Percentiles rank a stretch among this genome's conserved stretches.
Evolutionary conservation across 2,888 invertebrate species (phyloP).

Genomic region (Aporophyla lueneburgensis): DNA sequence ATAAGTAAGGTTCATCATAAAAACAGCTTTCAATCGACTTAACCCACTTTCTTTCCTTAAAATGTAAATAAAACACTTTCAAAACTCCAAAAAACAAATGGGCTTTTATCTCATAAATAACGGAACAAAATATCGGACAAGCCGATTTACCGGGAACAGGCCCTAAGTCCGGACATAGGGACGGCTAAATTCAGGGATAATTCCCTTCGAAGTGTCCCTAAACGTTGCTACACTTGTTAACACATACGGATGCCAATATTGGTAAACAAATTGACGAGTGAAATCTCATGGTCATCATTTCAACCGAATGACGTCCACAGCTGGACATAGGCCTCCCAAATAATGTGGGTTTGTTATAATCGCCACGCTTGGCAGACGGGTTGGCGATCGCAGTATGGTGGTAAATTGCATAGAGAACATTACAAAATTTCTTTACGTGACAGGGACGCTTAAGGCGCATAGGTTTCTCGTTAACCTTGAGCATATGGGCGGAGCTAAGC

Average conservation of each 20-base stretch:
- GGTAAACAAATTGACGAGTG: background rate
- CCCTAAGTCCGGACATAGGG: conserved; percentile 9
- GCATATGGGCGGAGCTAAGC: no score
- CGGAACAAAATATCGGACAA: conserved; percentile 40
- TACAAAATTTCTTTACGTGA: no score
- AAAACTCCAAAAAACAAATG: conserved; percentile 38
- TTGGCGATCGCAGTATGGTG: no score
- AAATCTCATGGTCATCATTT: background rate
- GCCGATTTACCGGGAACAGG: conserved; percentile 30
- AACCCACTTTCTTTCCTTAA: conserved; percentile 18
- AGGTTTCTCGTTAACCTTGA: no score
- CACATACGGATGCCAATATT: conserved; percentile 1
- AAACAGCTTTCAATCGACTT: conserved; percentile 36
- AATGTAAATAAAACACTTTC: conserved; percentile 32
- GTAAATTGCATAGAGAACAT: no score
- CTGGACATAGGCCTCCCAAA: no score
- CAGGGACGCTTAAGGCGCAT: no score
- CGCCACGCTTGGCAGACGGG: no score
- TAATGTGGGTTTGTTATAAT: no score
- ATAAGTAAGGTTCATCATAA: conserved; percentile 33
- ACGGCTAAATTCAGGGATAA: conserved; percentile 36
- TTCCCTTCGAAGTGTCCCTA: conserved; percentile 25
- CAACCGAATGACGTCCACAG: no score
- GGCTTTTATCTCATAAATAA: conserved; percentile 54
- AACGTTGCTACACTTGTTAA: conserved; percentile 1